These are phyloP conservation scores for Mesorhabditis belari DNA, from an alignment of 2,888 invertebrate genomes.

Conservation along the genomic window DNA sequence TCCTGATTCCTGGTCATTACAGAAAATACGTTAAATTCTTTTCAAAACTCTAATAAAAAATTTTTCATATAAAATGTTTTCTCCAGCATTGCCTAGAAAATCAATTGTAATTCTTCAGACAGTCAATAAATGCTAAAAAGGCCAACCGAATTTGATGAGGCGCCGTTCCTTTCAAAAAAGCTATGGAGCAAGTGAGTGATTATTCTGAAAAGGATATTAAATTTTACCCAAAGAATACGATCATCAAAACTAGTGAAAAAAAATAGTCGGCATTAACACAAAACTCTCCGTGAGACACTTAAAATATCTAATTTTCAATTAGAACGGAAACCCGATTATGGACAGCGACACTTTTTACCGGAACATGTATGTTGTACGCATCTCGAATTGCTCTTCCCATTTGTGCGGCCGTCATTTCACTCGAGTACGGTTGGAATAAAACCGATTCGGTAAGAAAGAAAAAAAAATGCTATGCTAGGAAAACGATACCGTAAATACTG, in stretches of 20 bases:
- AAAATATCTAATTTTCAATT: not conserved
- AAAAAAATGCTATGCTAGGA: not conserved
- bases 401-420: slow-evolving; percentile 63
- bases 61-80: too few species aligned
- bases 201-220: too few species aligned
- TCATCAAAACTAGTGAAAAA: too few species aligned
- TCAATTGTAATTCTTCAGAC: too few species aligned
- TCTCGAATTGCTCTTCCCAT: slow-evolving; percentile 67
- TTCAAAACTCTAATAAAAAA: too few species aligned
- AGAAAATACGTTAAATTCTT: too few species aligned
- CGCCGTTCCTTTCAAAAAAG: not conserved
- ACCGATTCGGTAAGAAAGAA: slow-evolving; percentile 59
- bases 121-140: not conserved
- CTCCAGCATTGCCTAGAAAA: too few species aligned
- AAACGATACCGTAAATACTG: too few species aligned
- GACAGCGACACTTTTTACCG: slow-evolving; percentile 63
- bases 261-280: too few species aligned
- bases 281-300: too few species aligned
- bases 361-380: slow-evolving; percentile 66
- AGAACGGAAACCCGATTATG: slow-evolving; percentile 60
- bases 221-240: too few species aligned
- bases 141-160: not conserved
- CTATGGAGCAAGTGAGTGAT: not conserved
- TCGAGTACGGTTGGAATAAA: slow-evolving; percentile 67
- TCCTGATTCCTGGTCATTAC: too few species aligned